Conservation (phyloP, 2,113 vertebrate genomes). For the Vireo altiloquus region DNA sequence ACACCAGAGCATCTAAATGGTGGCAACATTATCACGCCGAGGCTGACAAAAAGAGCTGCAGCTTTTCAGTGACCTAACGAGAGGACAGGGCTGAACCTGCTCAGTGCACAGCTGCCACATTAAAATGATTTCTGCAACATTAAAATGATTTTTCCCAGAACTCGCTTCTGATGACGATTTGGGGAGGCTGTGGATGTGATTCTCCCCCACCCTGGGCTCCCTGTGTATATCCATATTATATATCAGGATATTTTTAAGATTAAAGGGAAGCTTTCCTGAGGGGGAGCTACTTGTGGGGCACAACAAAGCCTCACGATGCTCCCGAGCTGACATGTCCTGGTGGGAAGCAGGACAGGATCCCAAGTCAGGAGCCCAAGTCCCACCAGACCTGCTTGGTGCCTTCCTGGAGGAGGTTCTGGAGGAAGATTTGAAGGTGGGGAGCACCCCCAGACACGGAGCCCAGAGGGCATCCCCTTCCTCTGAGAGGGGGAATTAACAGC, state of each 20-base stretch:
- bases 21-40: background rate
- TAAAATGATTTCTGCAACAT: background rate
- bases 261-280: background rate
- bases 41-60: background rate
- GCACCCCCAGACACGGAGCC: background rate
- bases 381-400: background rate
- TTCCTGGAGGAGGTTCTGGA: background rate
- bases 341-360: background rate
- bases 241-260: background rate
- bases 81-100: background rate
- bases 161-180: background rate
- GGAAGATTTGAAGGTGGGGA: background rate
- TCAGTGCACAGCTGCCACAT: rapidly evolving
- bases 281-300: background rate
- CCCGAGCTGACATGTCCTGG: rapidly evolving
- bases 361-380: background rate
- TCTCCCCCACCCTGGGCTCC: background rate
- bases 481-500: background rate
- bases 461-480: background rate
- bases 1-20: background rate
- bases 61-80: background rate
- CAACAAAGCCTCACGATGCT: rapidly evolving
- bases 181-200: no score
- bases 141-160: background rate
- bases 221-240: no score